Evolutionary conservation across 2,888 invertebrate genomes (phyloP), one percentile per base, ranked within the genome.

Genomic region (Scaptomyza cyrtandrae): DNA sequence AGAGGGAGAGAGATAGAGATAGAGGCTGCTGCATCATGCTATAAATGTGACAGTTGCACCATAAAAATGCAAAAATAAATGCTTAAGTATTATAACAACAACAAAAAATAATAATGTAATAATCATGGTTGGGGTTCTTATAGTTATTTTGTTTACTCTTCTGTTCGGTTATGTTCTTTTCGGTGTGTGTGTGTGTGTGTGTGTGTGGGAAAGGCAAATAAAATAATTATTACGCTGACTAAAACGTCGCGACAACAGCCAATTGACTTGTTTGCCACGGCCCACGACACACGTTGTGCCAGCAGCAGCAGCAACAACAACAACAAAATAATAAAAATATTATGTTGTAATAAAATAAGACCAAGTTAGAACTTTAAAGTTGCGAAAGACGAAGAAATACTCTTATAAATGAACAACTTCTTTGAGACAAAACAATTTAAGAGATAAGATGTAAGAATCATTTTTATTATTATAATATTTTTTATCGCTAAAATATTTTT

Each of bases 181-280:
- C 4, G 1, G 24, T 39, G 29, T 58, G 27, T 7, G 16, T 33
- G n/a, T 72, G 56, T 73, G 52, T 14, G 39, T 37, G 37, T 71
- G 64, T 80, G 85, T 83, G 86, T 80, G 81, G 84, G 84, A 83
- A 84, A 78, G 57, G 81, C 76, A 78, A 80, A 78, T 78, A 86
- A 80, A 81, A 83, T 76, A 64, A 83, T 86, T 83, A 78, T 71
- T 71, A 66, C 72, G 68, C 65, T 55, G 44, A 59, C 65, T 46
- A 65, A 57, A 50, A 44, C 46, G 43, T 50, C 39, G 44, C 31
- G 31, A 49, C 59, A 16, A 11, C n/a, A 53, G 54, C 46, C 71
- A 75, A 76, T 75, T 75, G 75, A 76, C 76, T 75, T 71, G 72
- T 71, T 76, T 63, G 24, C 62, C 62, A 65, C 72, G 50, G 53